Percentiles rank a stretch among this genome's conserved stretches.
Conservation (phyloP, 30 jellyfish, hydroid and myxozoan species). For the Catostylus mosaicus region DNA sequence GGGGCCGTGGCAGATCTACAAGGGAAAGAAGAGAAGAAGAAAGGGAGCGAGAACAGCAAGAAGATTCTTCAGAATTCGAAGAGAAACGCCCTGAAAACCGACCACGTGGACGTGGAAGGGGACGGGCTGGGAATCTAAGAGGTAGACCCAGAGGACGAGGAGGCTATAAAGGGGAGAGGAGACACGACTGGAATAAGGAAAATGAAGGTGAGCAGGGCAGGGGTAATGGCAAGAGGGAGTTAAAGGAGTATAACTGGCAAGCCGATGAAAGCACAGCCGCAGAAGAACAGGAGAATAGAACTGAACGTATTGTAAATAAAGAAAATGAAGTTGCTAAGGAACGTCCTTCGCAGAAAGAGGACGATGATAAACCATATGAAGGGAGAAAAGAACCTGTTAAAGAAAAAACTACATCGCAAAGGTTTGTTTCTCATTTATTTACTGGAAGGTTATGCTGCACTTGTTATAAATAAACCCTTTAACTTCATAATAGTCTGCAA, state of each 20-base stretch:
- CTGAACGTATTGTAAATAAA: background rate
- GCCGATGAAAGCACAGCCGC: background rate
- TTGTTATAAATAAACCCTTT: too few relatives aligned
- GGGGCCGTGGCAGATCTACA: conserved; percentile 52
- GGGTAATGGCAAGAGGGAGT: background rate
- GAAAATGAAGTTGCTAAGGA: background rate
- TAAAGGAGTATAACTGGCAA: background rate
- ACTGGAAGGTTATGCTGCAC: background rate
- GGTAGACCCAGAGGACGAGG: conserved; percentile 61
- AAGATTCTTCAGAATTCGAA: conserved; percentile 30
- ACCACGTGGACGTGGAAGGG: conserved; percentile 40
- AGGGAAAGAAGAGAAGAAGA: conserved; percentile 36
- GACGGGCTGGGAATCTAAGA: conserved; percentile 21
- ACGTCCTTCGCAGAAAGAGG: background rate
- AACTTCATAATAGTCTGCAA: too few relatives aligned
- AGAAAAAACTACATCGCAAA: background rate
- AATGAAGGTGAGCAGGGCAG: background rate
- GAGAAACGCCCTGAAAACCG: background rate
- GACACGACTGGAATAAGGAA: conserved; percentile 22
- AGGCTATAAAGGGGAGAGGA: conserved; percentile 13
- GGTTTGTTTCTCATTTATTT: background rate
- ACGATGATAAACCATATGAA: background rate
- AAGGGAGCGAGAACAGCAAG: conserved; percentile 12
- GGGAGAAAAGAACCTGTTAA: background rate
- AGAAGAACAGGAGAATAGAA: background rate